These are phyloP conservation scores for Epizoanthus ramosus DNA, from an alignment of 92 coral and sea anemone genomes.

Conservation along the genomic window DNA sequence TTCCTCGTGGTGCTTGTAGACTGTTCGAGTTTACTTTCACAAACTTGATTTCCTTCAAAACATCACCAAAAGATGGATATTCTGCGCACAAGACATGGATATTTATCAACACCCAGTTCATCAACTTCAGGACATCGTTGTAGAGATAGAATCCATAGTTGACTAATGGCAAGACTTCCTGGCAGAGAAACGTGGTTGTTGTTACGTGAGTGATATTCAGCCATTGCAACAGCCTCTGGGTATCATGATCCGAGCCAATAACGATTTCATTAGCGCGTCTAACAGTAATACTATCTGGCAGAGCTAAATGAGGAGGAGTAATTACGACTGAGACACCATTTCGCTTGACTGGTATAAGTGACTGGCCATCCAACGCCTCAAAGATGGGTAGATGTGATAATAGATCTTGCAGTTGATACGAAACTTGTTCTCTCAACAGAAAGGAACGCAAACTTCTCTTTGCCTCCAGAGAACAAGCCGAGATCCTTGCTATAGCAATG, in stretches of 20 bases:
- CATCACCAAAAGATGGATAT: not conserved
- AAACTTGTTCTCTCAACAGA: conserved; percentile 22
- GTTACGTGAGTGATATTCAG: conserved; percentile 2
- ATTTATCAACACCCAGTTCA: conserved; percentile 36
- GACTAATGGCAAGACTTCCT: conserved; percentile 22
- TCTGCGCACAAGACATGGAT: conserved; percentile 5
- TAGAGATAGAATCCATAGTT: not conserved
- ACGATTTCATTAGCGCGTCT: conserved; percentile 11
- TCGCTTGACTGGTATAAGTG: conserved; percentile 47
- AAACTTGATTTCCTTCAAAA: conserved; percentile 33
- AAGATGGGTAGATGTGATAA: conserved; percentile 68
- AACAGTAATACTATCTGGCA: conserved; percentile 23
- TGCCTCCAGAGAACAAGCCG: conserved; percentile 38
- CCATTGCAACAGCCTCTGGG: conserved; percentile 18
- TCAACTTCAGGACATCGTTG: conserved; percentile 10
- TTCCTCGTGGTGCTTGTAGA: conserved; percentile 6
- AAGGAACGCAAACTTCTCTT: conserved; percentile 55
- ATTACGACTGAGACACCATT: conserved; percentile 42
- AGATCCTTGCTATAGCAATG: conserved; percentile 11
- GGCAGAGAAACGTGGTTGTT: conserved; percentile 29
- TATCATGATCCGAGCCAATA: conserved; percentile 21
- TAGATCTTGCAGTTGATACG: conserved; percentile 34
- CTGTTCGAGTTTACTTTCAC: conserved; percentile 2
- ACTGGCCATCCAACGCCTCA: conserved; percentile 59
- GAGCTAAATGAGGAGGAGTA: conserved; percentile 27